A percentile compares a stretch with the other conserved stretches of the same genome.
phyloP scores from a whole-genome alignment of 1,140 invertebrate species.

The Nymphalis io region DNA sequence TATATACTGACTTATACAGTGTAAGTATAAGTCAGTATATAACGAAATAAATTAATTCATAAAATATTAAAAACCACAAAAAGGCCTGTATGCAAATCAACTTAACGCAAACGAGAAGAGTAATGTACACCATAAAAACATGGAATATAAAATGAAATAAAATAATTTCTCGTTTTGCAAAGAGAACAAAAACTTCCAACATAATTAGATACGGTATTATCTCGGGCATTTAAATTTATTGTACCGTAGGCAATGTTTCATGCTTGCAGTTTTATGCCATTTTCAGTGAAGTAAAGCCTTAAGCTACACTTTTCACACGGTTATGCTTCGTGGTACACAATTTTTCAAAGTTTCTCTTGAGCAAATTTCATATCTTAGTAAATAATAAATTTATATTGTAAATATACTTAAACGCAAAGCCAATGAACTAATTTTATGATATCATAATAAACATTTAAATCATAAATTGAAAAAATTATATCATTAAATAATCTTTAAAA shows the following conservation, averaged over 20 bases:
- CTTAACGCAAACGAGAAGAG: conserved; percentile 33
- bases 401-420: too few species aligned
- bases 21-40: too few species aligned
- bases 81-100: conserved; percentile 40
- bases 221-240: conserved; percentile 38
- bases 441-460: too few species aligned
- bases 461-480: too few species aligned
- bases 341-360: neutral
- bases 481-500: too few species aligned
- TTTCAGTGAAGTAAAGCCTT: conserved; percentile 4
- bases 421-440: too few species aligned
- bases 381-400: too few species aligned
- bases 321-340: neutral
- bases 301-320: conserved; percentile 8
- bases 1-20: too few species aligned
- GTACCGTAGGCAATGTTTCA: conserved; percentile 21
- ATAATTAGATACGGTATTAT: conserved; percentile 42
- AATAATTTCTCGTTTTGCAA: conserved; percentile 43
- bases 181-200: conserved; percentile 35
- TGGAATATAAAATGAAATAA: conserved; percentile 35
- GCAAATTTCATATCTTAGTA: neutral
- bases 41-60: neutral
- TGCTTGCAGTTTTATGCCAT: conserved; percentile 15
- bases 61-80: conserved; percentile 28
- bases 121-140: conserved; percentile 42